A percentile compares a stretch with the other conserved stretches of the same genome.
Evolutionary conservation across 2,888 invertebrate species (phyloP).

Genomic region (Cheilosia grossa): DNA sequence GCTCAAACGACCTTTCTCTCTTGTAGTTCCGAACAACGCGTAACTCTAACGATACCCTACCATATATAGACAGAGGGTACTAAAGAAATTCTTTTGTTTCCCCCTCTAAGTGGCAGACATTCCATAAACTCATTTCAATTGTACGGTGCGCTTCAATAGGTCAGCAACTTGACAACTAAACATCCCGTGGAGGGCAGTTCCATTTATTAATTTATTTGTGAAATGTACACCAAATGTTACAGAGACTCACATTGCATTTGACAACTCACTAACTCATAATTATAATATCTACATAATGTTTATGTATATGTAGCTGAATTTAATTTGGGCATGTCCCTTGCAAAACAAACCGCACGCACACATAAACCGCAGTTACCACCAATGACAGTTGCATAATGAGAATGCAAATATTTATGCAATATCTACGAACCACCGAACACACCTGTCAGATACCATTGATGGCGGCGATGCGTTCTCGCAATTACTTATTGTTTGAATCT

Average conservation of each 20-base stretch:
- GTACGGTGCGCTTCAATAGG: constrained; percentile 35
- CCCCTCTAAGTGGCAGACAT: constrained; percentile 16
- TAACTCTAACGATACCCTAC: too few relatives aligned
- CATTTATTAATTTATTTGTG: constrained; percentile 51
- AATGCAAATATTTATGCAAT: constrained; percentile 59
- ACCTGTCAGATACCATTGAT: constrained; percentile 45
- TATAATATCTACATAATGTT: neutral
- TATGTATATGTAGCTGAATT: constrained; percentile 17
- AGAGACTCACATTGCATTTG: constrained; percentile 4
- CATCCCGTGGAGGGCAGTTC: neutral
- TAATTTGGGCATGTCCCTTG: constrained; percentile 16
- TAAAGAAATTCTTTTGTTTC: too few relatives aligned
- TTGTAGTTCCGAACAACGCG: too few relatives aligned
- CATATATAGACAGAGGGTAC: too few relatives aligned
- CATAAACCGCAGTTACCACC: constrained; percentile 17
- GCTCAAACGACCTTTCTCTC: too few relatives aligned
- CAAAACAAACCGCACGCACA: constrained; percentile 6
- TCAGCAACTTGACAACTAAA: constrained; percentile 39
- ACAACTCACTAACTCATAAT: constrained; percentile 35
- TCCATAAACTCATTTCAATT: constrained; percentile 38
- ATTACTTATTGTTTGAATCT: constrained; percentile 36
- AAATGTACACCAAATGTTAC: constrained; percentile 23
- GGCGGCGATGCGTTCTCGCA: constrained; percentile 15
- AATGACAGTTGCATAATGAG: constrained; percentile 62
- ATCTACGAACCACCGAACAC: constrained; percentile 30